These are phyloP conservation scores for Elegia similella DNA, from an alignment of 2,888 invertebrate genomes.

Conservation along the genomic window DNA sequence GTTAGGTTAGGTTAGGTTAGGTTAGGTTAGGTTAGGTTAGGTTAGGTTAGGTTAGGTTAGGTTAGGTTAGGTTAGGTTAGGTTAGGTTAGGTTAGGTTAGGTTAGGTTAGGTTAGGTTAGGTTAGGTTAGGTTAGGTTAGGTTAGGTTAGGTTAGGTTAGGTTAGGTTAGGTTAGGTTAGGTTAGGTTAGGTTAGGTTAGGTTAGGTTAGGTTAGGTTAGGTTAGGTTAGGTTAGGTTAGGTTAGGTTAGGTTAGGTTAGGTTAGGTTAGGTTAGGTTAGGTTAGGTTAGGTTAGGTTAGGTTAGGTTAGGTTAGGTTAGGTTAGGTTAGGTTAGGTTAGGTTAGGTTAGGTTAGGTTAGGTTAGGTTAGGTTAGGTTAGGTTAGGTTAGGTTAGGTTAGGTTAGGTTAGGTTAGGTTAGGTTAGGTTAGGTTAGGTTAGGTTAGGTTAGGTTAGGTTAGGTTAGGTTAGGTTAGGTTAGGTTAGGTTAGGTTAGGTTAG, in stretches of 20 bases:
- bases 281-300: slow-evolving; percentile 32
- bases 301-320: slow-evolving; percentile 31
- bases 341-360: slow-evolving; percentile 20
- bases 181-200: slow-evolving; percentile 13
- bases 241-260: slow-evolving; percentile 29
- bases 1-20: too few species aligned
- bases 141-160: slow-evolving; percentile 15
- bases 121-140: slow-evolving; percentile 20
- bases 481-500: slow-evolving; percentile 27
- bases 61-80: too few species aligned
- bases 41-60: too few species aligned
- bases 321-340: slow-evolving; percentile 23
- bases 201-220: slow-evolving; percentile 29
- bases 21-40: too few species aligned
- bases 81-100: neutral
- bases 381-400: slow-evolving; percentile 21
- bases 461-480: slow-evolving; percentile 23
- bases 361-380: slow-evolving; percentile 21
- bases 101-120: slow-evolving; percentile 19
- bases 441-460: slow-evolving; percentile 25
- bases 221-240: slow-evolving; percentile 29
- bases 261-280: slow-evolving; percentile 30
- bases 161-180: slow-evolving; percentile 11
- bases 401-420: slow-evolving; percentile 22
- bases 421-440: slow-evolving; percentile 28